Base-by-base conservation (phyloP, 1,140 invertebrate species). In the Andrena cerasifolii region DNA sequence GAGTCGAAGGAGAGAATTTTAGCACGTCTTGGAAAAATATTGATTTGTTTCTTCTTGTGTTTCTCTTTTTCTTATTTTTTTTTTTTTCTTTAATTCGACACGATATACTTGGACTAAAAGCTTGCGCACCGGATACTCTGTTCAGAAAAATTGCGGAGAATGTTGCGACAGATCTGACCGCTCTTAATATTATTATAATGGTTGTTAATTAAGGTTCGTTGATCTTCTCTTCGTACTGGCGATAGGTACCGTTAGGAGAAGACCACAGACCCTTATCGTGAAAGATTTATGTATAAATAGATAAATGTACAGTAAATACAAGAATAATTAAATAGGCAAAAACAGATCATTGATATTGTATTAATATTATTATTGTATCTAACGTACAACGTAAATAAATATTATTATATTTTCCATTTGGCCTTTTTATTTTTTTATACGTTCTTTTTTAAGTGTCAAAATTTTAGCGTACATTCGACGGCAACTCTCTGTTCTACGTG, bases 351-450 rank as follows among this genome's bases (percentile, higher is more conserved):
- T 90, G 87, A 89, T 89, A 89, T 90, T 90, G 87, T 89, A 90
- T 90, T 85, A 89, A 89, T 89, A 90, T 90, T 89, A 90, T 89
- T 86, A 90, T 88, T 90, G 89, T 90, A 90, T 89, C 86, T 88
- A 90, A 89, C 83, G 83, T 87, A 86, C 85, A 90, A 85, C 83
- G 79, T 89, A 85, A 89, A 90, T 89, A 90, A 90, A 91, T 82
- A 89, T 90, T 88, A 87, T 84, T 90, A 90, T 90, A 90, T 91
- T 91, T 90, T 90, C 87, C 83, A 90, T 87, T 80, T 83, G 77
- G 78, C 53, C 54, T 82, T 88, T 47, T 86, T 80, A 68, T 82
- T 82, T 63, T 65, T 84, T 82, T 75, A 63, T 28, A 65, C 72
- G 33, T 81, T 72, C 61, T 66, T 47, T 78, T 49, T 56, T 66